phyloP scores from a whole-genome alignment of 2,888 invertebrate species.

The Caenorhabditis plicata region DNA sequence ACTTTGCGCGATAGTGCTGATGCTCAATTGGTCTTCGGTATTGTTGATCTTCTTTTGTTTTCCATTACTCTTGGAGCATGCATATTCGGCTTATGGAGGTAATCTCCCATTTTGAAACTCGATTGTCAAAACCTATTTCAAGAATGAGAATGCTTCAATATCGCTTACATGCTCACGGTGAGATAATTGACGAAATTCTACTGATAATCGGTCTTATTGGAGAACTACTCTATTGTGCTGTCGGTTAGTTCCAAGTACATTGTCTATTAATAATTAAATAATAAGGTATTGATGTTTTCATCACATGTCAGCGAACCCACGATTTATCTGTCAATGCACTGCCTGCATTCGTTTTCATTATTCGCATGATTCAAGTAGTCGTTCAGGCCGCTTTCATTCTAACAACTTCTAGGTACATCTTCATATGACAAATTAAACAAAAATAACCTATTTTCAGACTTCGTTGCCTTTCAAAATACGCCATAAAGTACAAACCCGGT shows the following conservation, averaged over 20 bases:
- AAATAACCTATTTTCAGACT: conserved; percentile 18
- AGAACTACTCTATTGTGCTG: conserved; percentile 55
- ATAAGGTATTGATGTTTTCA: conserved; percentile 39
- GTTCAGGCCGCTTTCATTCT: conserved; percentile 63
- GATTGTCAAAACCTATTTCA: conserved; percentile 1
- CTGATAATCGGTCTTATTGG: conserved; percentile 60
- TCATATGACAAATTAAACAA: background rate
- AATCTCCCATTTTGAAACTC: background rate
- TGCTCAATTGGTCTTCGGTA: conserved; percentile 56
- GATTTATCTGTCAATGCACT: conserved; percentile 24
- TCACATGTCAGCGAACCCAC: conserved; percentile 22
- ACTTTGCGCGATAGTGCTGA: conserved; percentile 39
- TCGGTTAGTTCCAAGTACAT: conserved; percentile 15
- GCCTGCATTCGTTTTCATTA: conserved; percentile 51
- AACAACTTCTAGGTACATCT: conserved; percentile 38
- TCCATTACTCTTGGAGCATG: conserved; percentile 53
- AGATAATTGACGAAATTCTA: conserved; percentile 62
- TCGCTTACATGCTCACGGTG: conserved; percentile 53
- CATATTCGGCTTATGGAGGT: conserved; percentile 56
- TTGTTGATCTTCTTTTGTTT: conserved; percentile 60
- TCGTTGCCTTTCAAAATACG: conserved; percentile 34
- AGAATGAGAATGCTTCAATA: conserved; percentile 61
- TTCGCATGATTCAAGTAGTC: conserved; percentile 60
- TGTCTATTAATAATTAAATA: background rate
- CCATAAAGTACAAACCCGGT: conserved; percentile 51